Evolutionary conservation across 2,113 vertebrate genomes (phyloP), one percentile per base, ranked within the genome.

Genomic region (Solea solea): DNA sequence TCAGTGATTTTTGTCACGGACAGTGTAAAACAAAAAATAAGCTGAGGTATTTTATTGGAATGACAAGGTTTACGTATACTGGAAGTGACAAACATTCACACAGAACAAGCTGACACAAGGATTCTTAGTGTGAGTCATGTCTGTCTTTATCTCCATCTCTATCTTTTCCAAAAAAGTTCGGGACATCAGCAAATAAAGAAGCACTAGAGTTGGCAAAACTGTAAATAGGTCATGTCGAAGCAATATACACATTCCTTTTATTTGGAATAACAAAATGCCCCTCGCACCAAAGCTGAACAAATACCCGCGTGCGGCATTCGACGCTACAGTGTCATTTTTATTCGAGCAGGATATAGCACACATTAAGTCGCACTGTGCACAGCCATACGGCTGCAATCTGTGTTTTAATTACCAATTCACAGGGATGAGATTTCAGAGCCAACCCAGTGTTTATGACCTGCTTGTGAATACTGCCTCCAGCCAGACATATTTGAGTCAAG

Each of bases 361-460:
- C 6, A 39, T 21, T 49, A 54, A 46, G 45, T 71, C 74, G 46
- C 14, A 59, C 58, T 48, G 54, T 57, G 71, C 51, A 50, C 27
- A 41, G 63, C 58, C 78, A 75, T 74, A 71, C 34, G 62, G 66
- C 25, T 21, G 39, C 44, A 64, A 74, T 81, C 74, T 78, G 76
- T 78, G 50, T 67, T 83, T 83, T 75, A 60, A 81, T 76, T 62
- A 53, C 59, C 69, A 55, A 81, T 69, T 78, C 65, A 68, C 70
- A 75, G 34, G 72, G 60, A 56, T 49, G 64, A 52, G 45, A 81
- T 67, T 69, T 41, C 62, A 46, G 44, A 64, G 74, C 55, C 64
- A 69, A n/a, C 66, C 69, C 72, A 59, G 57, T 34, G 40, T 68
- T 64, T 64, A 53, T 9, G 7, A 68, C 40, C 59, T 40, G 46